A percentile compares a stretch with the other conserved stretches of the same genome.
Conservation (phyloP, 2,797 vertebrate species). For the Hemitrygon akajei region DNA sequence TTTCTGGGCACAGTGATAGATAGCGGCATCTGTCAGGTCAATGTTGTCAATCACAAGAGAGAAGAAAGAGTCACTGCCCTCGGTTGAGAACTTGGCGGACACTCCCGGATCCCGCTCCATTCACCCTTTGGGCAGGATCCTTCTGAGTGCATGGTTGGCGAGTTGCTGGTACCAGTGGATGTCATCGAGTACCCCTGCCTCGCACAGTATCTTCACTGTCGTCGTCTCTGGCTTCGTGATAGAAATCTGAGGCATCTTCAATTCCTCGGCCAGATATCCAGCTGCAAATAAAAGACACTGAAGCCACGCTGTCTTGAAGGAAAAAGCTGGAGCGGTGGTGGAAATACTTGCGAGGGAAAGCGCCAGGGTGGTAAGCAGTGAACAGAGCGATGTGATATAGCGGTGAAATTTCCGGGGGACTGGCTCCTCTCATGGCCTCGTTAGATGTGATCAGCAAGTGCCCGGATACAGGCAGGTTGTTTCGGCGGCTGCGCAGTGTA, state of each 20-base stretch:
- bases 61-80: background rate
- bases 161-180: slow-evolving; percentile 17
- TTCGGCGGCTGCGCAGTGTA: background rate
- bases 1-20: background rate
- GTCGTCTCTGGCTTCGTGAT: too few relatives aligned
- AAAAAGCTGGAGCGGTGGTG: too few relatives aligned
- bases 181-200: too few relatives aligned
- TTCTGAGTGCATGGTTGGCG: background rate
- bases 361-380: background rate
- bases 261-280: background rate
- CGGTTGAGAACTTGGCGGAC: background rate
- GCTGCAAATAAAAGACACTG: background rate
- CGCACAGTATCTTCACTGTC: too few relatives aligned
- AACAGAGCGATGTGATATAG: background rate
- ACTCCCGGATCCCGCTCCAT: background rate
- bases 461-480: too few relatives aligned
- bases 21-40: background rate
- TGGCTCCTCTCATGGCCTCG: background rate
- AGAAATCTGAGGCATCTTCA: background rate
- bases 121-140: background rate
- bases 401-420: too few relatives aligned
- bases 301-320: background rate
- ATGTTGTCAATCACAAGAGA: slow-evolving; percentile 29
- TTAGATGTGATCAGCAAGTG: background rate
- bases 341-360: background rate